Percentiles rank a stretch among this genome's conserved stretches.
These are phyloP conservation scores for Dipus sagitta DNA, from an alignment of 2,797 vertebrate genomes.

Conservation along the genomic window DNA sequence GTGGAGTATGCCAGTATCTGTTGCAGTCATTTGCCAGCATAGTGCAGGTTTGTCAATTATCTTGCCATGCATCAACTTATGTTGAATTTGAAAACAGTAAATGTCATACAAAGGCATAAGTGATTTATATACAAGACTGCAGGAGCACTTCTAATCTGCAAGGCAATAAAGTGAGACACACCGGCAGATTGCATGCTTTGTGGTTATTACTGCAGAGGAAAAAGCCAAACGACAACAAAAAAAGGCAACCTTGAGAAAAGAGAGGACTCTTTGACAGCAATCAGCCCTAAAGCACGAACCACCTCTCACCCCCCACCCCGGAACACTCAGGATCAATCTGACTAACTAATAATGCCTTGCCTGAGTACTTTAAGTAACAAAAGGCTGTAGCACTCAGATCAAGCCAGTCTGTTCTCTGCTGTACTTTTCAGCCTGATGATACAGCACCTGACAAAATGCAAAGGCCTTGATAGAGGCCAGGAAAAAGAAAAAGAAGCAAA, in stretches of 20 bases:
- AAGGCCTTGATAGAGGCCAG: background rate
- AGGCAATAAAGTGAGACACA: constrained; percentile 28
- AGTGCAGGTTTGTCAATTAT: constrained; percentile 7
- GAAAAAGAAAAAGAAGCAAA: background rate
- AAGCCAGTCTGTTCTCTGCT: background rate
- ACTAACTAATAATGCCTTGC: constrained; percentile 8
- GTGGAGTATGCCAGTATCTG: background rate
- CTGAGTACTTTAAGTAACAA: constrained; percentile 20
- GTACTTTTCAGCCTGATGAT: background rate
- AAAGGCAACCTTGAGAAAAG: background rate
- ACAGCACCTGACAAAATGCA: constrained; percentile 1
- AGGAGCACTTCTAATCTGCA: constrained; percentile 68
- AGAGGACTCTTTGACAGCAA: constrained; percentile 34
- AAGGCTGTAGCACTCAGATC: background rate
- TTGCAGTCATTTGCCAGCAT: constrained; percentile 6
- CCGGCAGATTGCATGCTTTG: constrained; percentile 63
- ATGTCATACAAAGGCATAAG: constrained; percentile 66
- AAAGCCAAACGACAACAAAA: background rate
- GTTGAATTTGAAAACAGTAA: constrained; percentile 63
- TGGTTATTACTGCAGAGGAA: constrained; percentile 55
- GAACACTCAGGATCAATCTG: background rate
- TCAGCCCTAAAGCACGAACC: background rate
- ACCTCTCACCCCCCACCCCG: background rate
- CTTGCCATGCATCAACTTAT: constrained; percentile 25
- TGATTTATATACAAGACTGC: constrained; percentile 63